Base-by-base conservation (phyloP, 2,113 vertebrate genomes). In the Rallus limicola region DNA sequence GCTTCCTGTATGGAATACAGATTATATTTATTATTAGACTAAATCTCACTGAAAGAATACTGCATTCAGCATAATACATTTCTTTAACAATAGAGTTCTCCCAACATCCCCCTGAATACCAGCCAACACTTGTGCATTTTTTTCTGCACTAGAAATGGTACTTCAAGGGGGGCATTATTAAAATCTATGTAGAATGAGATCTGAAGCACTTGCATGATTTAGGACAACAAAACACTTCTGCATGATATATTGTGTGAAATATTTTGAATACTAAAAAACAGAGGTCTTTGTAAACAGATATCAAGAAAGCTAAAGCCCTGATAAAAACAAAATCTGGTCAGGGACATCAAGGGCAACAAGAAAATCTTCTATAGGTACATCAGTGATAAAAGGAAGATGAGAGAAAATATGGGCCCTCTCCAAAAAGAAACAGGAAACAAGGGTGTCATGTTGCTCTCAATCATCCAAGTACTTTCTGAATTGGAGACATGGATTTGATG, bases 1-100 rank as follows among this genome's bases (percentile, higher is more conserved):
- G 90, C 91, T 97, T 95, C 97, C 98, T 98, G 34, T 31, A 77
- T 31, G 81, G 38, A 94, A 95, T 20, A 91, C 13, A 91, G 25
- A 69, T 38, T 50, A 58, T 26, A 75, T 67, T 88, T 60, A n/a
- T 75, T n/a, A 40, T 55, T 76, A 90, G n/a, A 52, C 69, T 74
- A 69, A 86, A 59, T 63, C 50, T 83, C 75, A 65, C 46, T 81
- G 68, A 85, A 78, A 69, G 9, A 81, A 34, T 21, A 48, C 8
- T 82, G 81, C 33, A 68, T 34, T 86, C 36, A 95, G 70, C 31
- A 60, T 31, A 55, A 11, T 12, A 13, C 7, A 2, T 36, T 92
- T 71, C 16, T 68, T 70, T 38, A 79, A 72, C 17, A 60, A 78
- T 7, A n/a, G 7, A 60, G 23, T 60, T 50, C 40, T 69, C n/a